Conservation (phyloP, 2,888 invertebrate species). For the Panopea generosa region DNA sequence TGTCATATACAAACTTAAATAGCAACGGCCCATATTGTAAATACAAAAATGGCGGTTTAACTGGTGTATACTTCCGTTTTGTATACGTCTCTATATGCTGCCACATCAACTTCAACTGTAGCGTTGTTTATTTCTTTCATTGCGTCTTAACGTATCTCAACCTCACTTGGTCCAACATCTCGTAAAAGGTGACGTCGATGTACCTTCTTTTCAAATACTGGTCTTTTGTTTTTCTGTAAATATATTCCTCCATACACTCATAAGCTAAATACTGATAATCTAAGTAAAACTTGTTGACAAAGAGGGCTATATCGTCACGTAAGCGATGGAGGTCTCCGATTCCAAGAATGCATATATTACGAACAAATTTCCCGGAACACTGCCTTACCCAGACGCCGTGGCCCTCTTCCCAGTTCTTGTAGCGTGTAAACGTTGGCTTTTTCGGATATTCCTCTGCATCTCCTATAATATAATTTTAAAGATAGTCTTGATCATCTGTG, state of each 20-base stretch:
- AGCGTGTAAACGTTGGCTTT: conserved; percentile 36
- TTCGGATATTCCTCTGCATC: conserved; percentile 39
- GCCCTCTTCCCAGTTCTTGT: conserved; percentile 45
- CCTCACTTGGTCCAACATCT: conserved; percentile 18
- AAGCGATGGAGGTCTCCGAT: conserved; percentile 24
- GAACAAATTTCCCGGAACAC: conserved; percentile 43
- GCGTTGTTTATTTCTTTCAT: no score
- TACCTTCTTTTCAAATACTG: conserved; percentile 20
- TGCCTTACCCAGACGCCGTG: conserved; percentile 23
- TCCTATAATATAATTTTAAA: conserved; percentile 10
- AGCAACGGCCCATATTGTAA: no score
- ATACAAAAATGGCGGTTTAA: no score
- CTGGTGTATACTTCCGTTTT: no score
- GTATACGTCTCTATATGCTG: no score
- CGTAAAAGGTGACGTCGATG: conserved; percentile 33
- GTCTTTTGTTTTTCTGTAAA: conserved; percentile 23
- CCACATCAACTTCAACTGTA: no score
- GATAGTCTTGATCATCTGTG: no score
- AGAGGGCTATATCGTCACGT: conserved; percentile 19
- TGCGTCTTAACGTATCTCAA: no score
- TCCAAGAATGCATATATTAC: conserved; percentile 37
- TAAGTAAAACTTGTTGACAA: conserved; percentile 43
- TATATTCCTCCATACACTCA: conserved; percentile 33
- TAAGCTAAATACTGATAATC: conserved; percentile 39
- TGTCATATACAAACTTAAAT: no score